Evolutionary conservation across 2,797 vertebrate genomes (phyloP).

Genomic region (Knipowitschia caucasica): DNA sequence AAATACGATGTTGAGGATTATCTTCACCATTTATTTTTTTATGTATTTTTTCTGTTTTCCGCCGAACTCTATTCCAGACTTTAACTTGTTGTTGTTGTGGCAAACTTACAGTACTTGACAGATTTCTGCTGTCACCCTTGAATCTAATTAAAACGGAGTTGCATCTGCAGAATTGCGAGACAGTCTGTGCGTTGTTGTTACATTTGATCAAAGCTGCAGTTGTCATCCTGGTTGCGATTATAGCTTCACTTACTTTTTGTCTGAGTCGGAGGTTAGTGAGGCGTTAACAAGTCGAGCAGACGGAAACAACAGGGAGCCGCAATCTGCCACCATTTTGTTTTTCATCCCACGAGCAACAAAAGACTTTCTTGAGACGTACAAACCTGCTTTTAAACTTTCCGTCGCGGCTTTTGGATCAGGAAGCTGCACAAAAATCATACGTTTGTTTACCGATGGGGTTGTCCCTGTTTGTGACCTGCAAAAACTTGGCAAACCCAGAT

Average conservation of each 20-base stretch:
- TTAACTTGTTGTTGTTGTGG: not conserved
- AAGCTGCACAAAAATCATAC: conserved; percentile 34
- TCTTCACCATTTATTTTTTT: no score
- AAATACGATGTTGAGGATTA: no score
- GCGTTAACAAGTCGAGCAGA: conserved; percentile 29
- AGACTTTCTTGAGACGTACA: conserved; percentile 29
- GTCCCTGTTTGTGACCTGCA: not conserved
- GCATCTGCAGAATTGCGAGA: conserved; percentile 22
- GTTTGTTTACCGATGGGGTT: conserved; percentile 44
- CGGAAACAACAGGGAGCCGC: conserved; percentile 2
- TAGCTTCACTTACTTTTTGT: conserved; percentile 26
- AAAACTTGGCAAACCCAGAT: not conserved
- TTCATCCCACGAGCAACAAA: conserved; percentile 69
- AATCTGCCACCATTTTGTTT: conserved; percentile 55
- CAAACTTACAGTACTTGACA: not conserved
- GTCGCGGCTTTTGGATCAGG: conserved; percentile 34
- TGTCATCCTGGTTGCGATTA: conserved; percentile 28
- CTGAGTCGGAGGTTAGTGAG: conserved; percentile 38
- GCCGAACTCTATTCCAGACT: no score
- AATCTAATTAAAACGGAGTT: conserved; percentile 51
- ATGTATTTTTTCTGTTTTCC: no score
- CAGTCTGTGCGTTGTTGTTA: conserved; percentile 13
- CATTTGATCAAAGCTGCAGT: conserved; percentile 45
- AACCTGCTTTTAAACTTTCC: conserved; percentile 46
- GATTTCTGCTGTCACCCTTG: not conserved